phyloP scores from a whole-genome alignment of 2,888 invertebrate species.

The Macrophya annulata region DNA sequence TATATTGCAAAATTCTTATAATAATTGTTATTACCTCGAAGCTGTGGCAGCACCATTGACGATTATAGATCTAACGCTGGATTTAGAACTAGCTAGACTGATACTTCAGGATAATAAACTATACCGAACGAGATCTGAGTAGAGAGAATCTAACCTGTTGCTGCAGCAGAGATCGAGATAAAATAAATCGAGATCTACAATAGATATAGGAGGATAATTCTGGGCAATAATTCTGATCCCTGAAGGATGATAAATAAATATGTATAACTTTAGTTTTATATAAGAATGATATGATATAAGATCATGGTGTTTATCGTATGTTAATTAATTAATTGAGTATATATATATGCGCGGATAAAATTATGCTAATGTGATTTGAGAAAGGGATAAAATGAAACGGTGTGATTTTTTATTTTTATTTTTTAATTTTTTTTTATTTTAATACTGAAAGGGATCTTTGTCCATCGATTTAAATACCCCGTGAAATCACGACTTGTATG shows the following conservation, averaged over 20 bases:
- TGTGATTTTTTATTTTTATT: no score
- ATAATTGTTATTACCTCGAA: neutral
- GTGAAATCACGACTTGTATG: neutral
- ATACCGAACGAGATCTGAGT: neutral
- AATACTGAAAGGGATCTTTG: slow-evolving; percentile 30
- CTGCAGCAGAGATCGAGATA: neutral
- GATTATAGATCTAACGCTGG: slow-evolving; percentile 8
- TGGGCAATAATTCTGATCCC: neutral
- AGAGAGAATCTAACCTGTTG: neutral
- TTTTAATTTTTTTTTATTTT: neutral
- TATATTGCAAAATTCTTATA: slow-evolving; percentile 1
- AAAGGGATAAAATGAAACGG: neutral
- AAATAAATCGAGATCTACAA: neutral
- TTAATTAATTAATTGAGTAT: neutral
- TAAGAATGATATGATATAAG: no score
- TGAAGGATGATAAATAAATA: neutral
- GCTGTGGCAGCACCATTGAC: neutral
- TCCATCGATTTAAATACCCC: neutral
- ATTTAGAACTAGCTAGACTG: neutral
- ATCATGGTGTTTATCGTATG: neutral
- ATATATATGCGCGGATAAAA: no score
- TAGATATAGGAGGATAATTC: neutral
- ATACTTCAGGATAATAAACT: neutral
- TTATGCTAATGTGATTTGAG: neutral
- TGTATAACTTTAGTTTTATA: neutral